Evolutionary conservation across 2,797 vertebrate species (phyloP), one percentile per base, ranked within the genome.

Genomic region (Echeneis naucrates): DNA sequence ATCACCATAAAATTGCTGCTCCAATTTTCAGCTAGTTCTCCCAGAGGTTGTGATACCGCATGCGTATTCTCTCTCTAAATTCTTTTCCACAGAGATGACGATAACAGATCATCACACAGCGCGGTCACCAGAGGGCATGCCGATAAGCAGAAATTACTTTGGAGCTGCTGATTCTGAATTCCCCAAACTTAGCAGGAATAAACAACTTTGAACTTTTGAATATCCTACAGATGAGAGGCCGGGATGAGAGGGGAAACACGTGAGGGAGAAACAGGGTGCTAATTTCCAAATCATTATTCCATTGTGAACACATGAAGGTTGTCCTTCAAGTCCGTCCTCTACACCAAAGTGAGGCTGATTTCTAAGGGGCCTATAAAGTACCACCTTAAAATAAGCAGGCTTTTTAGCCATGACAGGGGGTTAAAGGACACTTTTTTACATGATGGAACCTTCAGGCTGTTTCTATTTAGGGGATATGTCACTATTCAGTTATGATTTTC

Each of bases 241-340:
- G 1, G 42, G n/a, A n/a, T 3, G 47, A 63, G 11, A 51, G 50
- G 35, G 50, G 33, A 75, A 48, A 74, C 45, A 38, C 53, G 37
- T 26, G 71, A 48, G 47, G 72, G 62, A 51, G 68, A 74, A 53
- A 16, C 10, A 6, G 23, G 52, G 21, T 35, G 19, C 68, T 84
- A 70, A 89, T 83, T 81, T 85, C 47, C 61, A 67, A 45, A 83
- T 83, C 72, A 52, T 87, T 83, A 88, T 88, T 87, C 84, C 57
- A 64, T 76, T 59, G 77, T 64, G 69, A 83, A 68, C 57, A 65
- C 66, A 26, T 17, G 21, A 45, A 69, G 72, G 42, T 56, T 47
- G 65, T 75, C 86, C 80, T 83, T 87, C 50, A 81, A 67, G 58
- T 27, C 42, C 48, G 75, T 88, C 85, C 85, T 88, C 71, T 54